These are phyloP conservation scores for Arrhamphus sclerolepis DNA, from an alignment of 2,797 vertebrate species.

Conservation along the genomic window DNA sequence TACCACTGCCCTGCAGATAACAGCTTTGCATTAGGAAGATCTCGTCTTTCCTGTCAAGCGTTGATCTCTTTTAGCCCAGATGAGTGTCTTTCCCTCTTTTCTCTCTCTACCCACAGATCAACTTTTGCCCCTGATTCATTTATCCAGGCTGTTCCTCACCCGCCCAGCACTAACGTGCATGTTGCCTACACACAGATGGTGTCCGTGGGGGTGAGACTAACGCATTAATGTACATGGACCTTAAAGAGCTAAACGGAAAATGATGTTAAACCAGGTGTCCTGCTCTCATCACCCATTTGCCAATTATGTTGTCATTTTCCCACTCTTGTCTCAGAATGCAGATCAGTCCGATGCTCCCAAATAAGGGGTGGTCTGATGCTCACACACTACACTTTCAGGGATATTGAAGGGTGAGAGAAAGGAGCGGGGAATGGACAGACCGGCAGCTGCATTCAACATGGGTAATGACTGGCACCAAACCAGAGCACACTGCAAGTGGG, in stretches of 20 bases:
- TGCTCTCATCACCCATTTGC: conserved; percentile 20
- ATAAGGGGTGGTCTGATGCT: not conserved
- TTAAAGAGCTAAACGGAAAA: conserved; percentile 24
- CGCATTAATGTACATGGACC: conserved; percentile 27
- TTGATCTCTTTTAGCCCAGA: not conserved
- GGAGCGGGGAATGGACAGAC: conserved; percentile 49
- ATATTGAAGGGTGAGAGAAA: conserved; percentile 47
- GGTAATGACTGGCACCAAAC: conserved; percentile 51
- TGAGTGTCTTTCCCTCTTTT: not conserved
- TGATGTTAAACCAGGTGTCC: conserved; percentile 42
- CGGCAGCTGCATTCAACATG: conserved; percentile 57
- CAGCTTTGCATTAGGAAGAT: too few species aligned
- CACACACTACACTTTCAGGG: conserved; percentile 26
- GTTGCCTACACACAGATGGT: conserved; percentile 8
- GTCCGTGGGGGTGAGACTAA: conserved; percentile 10
- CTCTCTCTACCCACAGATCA: not conserved
- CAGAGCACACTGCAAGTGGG: conserved; percentile 42
- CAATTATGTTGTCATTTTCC: conserved; percentile 37
- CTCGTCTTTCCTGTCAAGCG: not conserved
- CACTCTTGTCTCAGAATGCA: conserved; percentile 49
- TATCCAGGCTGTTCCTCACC: not conserved
- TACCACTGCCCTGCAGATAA: too few species aligned
- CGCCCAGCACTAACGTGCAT: not conserved
- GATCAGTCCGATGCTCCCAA: conserved; percentile 48
- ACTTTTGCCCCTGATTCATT: conserved; percentile 11